Evolutionary conservation across 2,113 vertebrate genomes (phyloP).

Genomic region (Eudorcas thomsonii): DNA sequence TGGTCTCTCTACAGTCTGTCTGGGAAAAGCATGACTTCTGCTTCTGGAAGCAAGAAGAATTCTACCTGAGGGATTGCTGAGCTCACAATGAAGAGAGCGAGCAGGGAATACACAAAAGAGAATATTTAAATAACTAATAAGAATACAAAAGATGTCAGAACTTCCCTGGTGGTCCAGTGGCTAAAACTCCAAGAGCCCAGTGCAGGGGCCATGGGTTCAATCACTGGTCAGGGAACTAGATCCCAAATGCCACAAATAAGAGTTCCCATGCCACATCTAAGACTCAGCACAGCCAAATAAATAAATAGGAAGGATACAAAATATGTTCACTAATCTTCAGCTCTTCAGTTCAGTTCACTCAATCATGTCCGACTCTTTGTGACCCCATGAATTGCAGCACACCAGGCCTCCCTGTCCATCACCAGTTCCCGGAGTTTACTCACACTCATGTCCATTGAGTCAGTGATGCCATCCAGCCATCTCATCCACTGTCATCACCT

Average conservation of each 20-base stretch:
- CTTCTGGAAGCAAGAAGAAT: not conserved
- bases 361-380: fast-evolving
- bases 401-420: too few relatives aligned
- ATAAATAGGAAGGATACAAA: not conserved
- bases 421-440: fast-evolving
- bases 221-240: not conserved
- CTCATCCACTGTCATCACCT: too few relatives aligned
- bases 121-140: not conserved
- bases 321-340: not conserved
- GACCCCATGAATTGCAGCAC: too few relatives aligned
- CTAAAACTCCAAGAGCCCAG: not conserved
- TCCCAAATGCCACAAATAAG: not conserved
- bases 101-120: not conserved
- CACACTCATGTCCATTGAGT: too few relatives aligned
- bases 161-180: not conserved
- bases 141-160: not conserved
- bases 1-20: not conserved
- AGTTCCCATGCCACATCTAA: not conserved
- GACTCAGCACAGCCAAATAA: not conserved
- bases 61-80: not conserved
- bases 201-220: not conserved
- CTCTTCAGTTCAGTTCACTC: not conserved
- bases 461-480: too few relatives aligned
- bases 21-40: not conserved
- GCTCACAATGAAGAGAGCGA: not conserved